These are phyloP conservation scores for Manduca sexta DNA, from an alignment of 1,140 invertebrate genomes.

Conservation along the genomic window DNA sequence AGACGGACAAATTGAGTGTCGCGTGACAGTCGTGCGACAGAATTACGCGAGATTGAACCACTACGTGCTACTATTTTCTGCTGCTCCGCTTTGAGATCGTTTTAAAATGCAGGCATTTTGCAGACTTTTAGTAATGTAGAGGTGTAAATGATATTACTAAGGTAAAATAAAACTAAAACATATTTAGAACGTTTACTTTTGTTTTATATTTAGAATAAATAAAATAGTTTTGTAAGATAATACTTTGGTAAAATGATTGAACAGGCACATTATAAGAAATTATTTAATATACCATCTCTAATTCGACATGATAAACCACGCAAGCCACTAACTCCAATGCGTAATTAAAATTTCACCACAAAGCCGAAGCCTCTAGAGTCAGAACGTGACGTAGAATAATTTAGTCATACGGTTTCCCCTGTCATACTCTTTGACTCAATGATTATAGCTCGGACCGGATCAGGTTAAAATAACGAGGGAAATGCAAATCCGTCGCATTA, in stretches of 20 bases:
- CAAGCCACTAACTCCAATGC: neutral
- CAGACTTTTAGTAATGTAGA: too few relatives aligned
- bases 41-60: conserved; percentile 5
- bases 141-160: too few relatives aligned
- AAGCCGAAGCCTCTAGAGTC: conserved; percentile 39
- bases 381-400: conserved; percentile 59
- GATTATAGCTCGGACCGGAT: conserved; percentile 38
- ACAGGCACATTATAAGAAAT: too few relatives aligned
- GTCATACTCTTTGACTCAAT: conserved; percentile 43
- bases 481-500: conserved; percentile 28
- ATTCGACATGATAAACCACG: too few relatives aligned
- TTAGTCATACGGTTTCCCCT: conserved; percentile 43
- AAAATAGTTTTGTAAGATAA: too few relatives aligned
- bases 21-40: conserved; percentile 6
- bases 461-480: conserved; percentile 47
- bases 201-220: too few relatives aligned
- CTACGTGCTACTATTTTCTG: neutral
- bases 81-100: too few relatives aligned
- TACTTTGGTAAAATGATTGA: too few relatives aligned
- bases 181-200: too few relatives aligned
- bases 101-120: too few relatives aligned
- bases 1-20: conserved; percentile 30
- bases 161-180: too few relatives aligned
- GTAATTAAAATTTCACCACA: conserved; percentile 64
- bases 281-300: too few relatives aligned